Base-by-base conservation (phyloP, 2,797 vertebrate species). In the Gallinago stenura region DNA sequence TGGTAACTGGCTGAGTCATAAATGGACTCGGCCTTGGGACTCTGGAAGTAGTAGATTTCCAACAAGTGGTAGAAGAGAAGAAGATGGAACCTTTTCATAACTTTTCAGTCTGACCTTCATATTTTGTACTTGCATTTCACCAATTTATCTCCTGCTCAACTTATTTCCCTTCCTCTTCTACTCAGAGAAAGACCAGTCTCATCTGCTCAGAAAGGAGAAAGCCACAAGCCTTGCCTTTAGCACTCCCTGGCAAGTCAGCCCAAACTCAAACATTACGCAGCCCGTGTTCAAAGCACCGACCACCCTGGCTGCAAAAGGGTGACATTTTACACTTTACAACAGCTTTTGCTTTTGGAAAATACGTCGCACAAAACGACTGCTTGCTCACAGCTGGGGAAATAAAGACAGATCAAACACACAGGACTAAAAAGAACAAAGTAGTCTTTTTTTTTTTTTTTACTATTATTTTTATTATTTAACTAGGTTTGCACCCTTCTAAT, bases 71-170 rank as follows among this genome's bases (percentile, higher is more conserved):
- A 15, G 66, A 22, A 26, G 30, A 43, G 21, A 54, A 11, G 30
- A 24, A 19, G 33, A 45, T 3, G 41, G n/a, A 56, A 43, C 5
- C n/a, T 56, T 22, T 6, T 31, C 3, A 0, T 9, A 15, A 26
- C n/a, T 15, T 39, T 58, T 68, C 39, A 10, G 33, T 9, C 18
- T n/a, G 31, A 51, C 54, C 58, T 22, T 26, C 10, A 2, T 3
- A 3, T 11, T 58, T 45, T 5, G 31, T 35, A 7, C 46, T 43
- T 39, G 31, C 57, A 50, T 57, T 53, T 31, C 7, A 50, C 13
- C 4, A 65, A 39, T 14, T 68, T 3, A 22, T 9, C 37, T 26
- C 69, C 45, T 56, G 3, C 60, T 50, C 56, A 25, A 25, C 43
- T 21, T 25, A 19, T 16, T 19, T 71, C 45, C 31, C 25, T 66